A percentile compares a stretch with the other conserved stretches of the same genome.
Conservation (phyloP, 2,888 invertebrate species). For the Onchidella celtica region DNA sequence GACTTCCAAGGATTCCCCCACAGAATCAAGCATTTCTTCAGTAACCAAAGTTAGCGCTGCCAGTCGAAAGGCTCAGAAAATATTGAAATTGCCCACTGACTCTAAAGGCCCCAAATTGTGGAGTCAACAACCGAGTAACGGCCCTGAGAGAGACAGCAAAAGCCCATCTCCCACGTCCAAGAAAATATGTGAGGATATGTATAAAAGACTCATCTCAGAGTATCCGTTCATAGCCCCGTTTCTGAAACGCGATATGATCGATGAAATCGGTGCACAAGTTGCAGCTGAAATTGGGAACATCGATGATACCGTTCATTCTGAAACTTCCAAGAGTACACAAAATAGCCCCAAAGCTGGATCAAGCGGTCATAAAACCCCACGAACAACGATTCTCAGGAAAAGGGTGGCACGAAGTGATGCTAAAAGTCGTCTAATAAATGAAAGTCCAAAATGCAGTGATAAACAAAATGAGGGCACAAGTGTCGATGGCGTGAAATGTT, state of each 20-base stretch:
- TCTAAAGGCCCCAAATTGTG: not conserved
- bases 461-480: too few species aligned
- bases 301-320: too few species aligned
- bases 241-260: constrained; percentile 11
- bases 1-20: too few species aligned
- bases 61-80: too few species aligned
- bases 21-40: too few species aligned
- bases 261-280: not conserved
- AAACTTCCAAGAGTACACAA: too few species aligned
- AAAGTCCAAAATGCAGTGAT: not conserved
- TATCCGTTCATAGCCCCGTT: constrained; percentile 30
- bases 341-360: too few species aligned
- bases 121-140: not conserved
- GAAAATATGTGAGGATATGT: constrained; percentile 31
- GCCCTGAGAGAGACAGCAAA: not conserved
- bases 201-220: constrained; percentile 14
- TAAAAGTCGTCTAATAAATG: not conserved
- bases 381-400: too few species aligned
- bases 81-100: too few species aligned
- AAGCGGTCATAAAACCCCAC: too few species aligned
- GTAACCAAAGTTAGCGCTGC: not conserved
- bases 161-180: not conserved
- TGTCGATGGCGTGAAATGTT: too few species aligned
- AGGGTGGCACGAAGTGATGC: not conserved
- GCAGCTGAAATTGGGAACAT: not conserved